A percentile compares a stretch with the other conserved stretches of the same genome.
Evolutionary conservation across 92 coral and sea anemone species (phyloP).

Genomic region (Heliopora coerulea): DNA sequence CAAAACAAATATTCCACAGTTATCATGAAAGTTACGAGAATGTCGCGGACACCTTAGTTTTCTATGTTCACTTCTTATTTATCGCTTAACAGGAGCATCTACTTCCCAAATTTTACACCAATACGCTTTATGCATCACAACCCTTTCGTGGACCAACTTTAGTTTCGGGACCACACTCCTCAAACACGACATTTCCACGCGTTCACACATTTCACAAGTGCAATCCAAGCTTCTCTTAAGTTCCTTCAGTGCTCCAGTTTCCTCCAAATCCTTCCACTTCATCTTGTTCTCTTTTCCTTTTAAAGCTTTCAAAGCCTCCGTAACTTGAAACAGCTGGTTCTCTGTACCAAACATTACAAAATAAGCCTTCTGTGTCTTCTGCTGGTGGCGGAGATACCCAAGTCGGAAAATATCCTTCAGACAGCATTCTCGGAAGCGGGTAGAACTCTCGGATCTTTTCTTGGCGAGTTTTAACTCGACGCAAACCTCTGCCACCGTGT

Average conservation of each 20-base stretch:
- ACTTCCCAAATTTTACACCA: constrained; percentile 41
- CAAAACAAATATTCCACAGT: too few relatives aligned
- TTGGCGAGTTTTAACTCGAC: constrained; percentile 24
- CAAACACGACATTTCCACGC: constrained; percentile 33
- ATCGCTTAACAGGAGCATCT: constrained; percentile 28
- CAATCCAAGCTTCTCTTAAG: constrained; percentile 20
- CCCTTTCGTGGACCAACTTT: constrained; percentile 30
- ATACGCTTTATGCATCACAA: constrained; percentile 34
- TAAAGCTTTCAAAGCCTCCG: constrained; percentile 21
- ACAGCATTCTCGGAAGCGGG: constrained; percentile 27
- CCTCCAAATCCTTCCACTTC: constrained; percentile 27
- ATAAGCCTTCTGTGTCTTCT: constrained; percentile 30
- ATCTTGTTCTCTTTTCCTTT: constrained; percentile 19
- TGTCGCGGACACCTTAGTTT: too few relatives aligned
- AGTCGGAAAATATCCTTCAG: constrained; percentile 32
- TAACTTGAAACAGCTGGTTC: constrained; percentile 34
- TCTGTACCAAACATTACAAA: constrained; percentile 30
- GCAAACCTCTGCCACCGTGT: constrained; percentile 22
- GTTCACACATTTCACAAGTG: constrained; percentile 28
- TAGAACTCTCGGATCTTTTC: constrained; percentile 8
- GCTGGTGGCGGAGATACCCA: constrained; percentile 26
- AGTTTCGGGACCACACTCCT: constrained; percentile 35
- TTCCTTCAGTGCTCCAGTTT: not conserved
- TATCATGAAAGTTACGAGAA: too few relatives aligned
- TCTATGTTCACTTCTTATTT: not conserved